These are phyloP conservation scores for Scaptodrosophila latifasciaeformis DNA, from an alignment of 2,888 invertebrate species.

Conservation along the genomic window DNA sequence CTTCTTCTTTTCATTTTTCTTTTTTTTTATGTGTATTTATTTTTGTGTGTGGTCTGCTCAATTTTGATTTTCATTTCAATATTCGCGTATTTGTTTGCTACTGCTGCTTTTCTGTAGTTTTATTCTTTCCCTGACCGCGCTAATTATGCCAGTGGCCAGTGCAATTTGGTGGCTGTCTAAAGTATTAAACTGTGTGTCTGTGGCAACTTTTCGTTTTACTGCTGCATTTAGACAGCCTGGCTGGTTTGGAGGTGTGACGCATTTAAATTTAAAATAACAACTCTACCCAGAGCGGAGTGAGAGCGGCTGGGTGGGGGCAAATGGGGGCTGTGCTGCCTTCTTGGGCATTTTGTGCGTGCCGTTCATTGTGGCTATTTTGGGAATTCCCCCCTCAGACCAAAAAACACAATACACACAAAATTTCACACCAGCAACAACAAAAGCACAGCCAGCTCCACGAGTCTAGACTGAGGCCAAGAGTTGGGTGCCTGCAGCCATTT, in stretches of 20 bases:
- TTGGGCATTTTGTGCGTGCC: slow-evolving; percentile 28
- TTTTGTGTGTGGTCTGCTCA: slow-evolving; percentile 21
- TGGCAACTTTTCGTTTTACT: not conserved
- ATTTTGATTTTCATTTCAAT: slow-evolving; percentile 45
- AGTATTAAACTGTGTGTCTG: not conserved
- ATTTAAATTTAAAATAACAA: slow-evolving; percentile 42
- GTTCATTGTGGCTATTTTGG: slow-evolving; percentile 36
- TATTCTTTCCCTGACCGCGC: slow-evolving; percentile 14
- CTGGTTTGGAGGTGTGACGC: slow-evolving; percentile 43
- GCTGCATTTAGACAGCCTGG: slow-evolving; percentile 6
- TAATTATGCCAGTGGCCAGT: slow-evolving; percentile 37
- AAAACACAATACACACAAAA: slow-evolving; percentile 44
- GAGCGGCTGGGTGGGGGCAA: too few species aligned
- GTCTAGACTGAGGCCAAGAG: slow-evolving; percentile 1
- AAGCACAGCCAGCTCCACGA: slow-evolving; percentile 6
- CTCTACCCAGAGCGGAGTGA: not conserved
- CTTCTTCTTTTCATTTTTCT: too few species aligned
- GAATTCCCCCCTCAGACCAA: slow-evolving; percentile 13
- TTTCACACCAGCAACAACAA: too few species aligned
- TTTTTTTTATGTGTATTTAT: too few species aligned
- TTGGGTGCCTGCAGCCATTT: slow-evolving; percentile 15
- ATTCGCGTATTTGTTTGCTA: slow-evolving; percentile 20
- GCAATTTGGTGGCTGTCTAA: slow-evolving; percentile 7
- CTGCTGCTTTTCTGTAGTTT: not conserved
- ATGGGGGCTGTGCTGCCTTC: not conserved